phyloP scores from a whole-genome alignment of 2,888 invertebrate species.

The Sclerodermus sp. region DNA sequence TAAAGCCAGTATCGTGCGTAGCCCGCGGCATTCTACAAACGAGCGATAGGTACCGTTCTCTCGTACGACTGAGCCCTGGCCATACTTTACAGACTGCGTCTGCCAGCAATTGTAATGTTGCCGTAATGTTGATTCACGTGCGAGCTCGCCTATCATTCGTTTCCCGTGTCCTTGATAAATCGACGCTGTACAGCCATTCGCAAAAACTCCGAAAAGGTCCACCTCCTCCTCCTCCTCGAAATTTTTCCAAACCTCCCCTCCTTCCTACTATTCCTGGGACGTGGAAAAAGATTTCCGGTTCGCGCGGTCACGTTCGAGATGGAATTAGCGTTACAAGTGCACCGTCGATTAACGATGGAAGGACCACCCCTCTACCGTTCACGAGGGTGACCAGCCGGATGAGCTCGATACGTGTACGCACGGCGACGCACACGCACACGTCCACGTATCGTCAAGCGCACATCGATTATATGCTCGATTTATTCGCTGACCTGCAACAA shows the following conservation, averaged over 20 bases:
- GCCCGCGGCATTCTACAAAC: constrained; percentile 29
- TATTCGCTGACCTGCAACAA: constrained; percentile 46
- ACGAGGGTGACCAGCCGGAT: constrained; percentile 40
- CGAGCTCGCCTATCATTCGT: not conserved
- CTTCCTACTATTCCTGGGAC: not conserved
- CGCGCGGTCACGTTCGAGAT: constrained; percentile 30
- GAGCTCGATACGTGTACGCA: constrained; percentile 26
- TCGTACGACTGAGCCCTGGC: too few relatives aligned
- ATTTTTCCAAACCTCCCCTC: too few relatives aligned
- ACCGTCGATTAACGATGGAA: constrained; percentile 44
- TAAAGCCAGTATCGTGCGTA: constrained; percentile 42
- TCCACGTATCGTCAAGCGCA: constrained; percentile 42
- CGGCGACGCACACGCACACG: constrained; percentile 14
- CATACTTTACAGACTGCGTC: too few relatives aligned
- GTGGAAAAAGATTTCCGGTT: constrained; percentile 13
- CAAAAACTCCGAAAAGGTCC: too few relatives aligned
- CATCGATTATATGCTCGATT: constrained; percentile 58
- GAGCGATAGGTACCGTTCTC: too few relatives aligned
- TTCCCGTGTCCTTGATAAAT: not conserved
- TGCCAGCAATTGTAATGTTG: too few relatives aligned
- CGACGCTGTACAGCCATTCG: not conserved
- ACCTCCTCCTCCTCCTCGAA: too few relatives aligned
- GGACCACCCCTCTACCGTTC: constrained; percentile 36
- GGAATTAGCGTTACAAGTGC: constrained; percentile 49
- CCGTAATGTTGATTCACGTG: not conserved